Evolutionary conservation across 2,888 invertebrate species (phyloP), one percentile per base, ranked within the genome.

Genomic region (Isotomurus palustris): DNA sequence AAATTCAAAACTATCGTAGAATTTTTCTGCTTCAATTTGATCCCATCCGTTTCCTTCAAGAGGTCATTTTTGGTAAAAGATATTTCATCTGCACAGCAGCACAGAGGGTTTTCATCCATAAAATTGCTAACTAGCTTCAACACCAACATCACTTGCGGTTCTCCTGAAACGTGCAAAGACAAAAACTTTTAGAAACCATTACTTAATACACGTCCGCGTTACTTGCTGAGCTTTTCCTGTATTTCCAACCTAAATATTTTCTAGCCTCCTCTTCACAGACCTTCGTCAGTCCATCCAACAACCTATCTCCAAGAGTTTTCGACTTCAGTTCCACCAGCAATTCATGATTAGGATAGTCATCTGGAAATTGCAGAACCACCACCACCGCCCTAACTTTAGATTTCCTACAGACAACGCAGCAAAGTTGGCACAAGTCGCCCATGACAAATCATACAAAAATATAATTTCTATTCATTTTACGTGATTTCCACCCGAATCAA

Each of bases 51-150:
- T 8, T 75, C 72, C 4, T 69, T 71, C 3, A 84, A 71, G 17
- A 66, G 74, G 28, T 72, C 68, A 60, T 77, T 77, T 66, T 83
- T 84, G 51, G 86, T 73, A 43, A 76, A 73, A 58, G 80, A 77
- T 59, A 87, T 84, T 75, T 87, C 87, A 71, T 85, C 84, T 66
- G 83, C 83, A 70, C 86, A 86, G 56, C 85, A 83, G 71, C 83
- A 84, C 3, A 87, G 75, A 0, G 85, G 83, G 75, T 86, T 85
- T 64, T 86, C 84, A 47, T 82, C 79, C 14, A 86, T 75, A 72
- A 86, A 87, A 60, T 79, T 82, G 49, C 80, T 75, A 5, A 86
- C 75, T 71, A 86, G 85, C 66, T 80, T 78, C 17, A 85, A 73
- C 3, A 81, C 75, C 45, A 77, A 76, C 32, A 86, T 72, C 17